Evolutionary conservation across 2,888 invertebrate species (phyloP).

Genomic region (Helicoverpa assulta): DNA sequence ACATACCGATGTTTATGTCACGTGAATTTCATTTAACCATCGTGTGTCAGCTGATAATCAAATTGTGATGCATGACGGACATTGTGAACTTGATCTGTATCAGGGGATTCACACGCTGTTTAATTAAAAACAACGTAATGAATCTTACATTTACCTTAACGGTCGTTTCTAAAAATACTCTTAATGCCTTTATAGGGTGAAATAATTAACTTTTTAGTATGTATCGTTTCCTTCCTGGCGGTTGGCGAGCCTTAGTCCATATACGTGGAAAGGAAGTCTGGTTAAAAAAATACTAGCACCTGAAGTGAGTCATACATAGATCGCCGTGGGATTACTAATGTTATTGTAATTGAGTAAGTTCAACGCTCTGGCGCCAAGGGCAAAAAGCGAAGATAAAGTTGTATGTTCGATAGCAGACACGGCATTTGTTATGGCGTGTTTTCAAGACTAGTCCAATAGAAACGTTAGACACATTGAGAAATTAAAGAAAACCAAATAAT

Average conservation of each 20-base stretch:
- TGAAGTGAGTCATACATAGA: slow-evolving; percentile 46
- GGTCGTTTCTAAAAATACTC: background rate
- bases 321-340: slow-evolving; percentile 46
- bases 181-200: slow-evolving; percentile 2
- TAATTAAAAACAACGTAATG: background rate
- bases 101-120: background rate
- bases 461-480: background rate
- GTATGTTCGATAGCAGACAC: background rate
- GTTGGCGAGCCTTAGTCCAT: slow-evolving; percentile 16
- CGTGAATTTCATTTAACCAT: slow-evolving; percentile 25
- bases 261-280: slow-evolving; percentile 35
- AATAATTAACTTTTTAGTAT: slow-evolving; percentile 10
- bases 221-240: slow-evolving; percentile 9
- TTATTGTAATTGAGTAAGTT: slow-evolving; percentile 29
- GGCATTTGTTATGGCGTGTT: background rate
- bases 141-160: slow-evolving; percentile 5
- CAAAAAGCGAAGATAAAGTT: background rate
- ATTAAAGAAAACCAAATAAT: background rate
- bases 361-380: slow-evolving; percentile 27
- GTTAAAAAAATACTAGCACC: slow-evolving; percentile 23
- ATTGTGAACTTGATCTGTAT: background rate
- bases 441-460: background rate
- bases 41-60: background rate
- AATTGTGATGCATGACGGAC: slow-evolving; percentile 6
- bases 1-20: slow-evolving; percentile 49